These are phyloP conservation scores for Metacarcinus magister DNA, from an alignment of 2,888 invertebrate species.

Conservation along the genomic window DNA sequence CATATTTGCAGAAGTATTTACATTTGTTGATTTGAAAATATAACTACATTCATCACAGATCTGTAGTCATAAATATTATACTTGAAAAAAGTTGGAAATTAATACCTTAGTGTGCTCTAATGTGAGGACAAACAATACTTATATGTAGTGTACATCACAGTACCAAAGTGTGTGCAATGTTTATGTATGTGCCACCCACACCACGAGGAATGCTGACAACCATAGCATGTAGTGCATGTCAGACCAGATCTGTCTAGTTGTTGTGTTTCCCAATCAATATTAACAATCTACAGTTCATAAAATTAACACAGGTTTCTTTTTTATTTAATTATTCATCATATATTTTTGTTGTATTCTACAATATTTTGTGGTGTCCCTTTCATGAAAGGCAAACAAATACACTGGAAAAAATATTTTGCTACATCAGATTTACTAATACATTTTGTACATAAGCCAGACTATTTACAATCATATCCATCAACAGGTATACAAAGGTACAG, in stretches of 20 bases:
- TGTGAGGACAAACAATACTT: not conserved
- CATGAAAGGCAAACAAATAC: not conserved
- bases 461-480: slow-evolving; percentile 58
- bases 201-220: not conserved
- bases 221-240: not conserved
- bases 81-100: not conserved
- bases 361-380: not conserved
- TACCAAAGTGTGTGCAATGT: not conserved
- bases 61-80: not conserved
- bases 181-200: not conserved
- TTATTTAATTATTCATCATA: not conserved
- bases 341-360: not conserved
- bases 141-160: not conserved
- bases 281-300: not conserved
- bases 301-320: not conserved
- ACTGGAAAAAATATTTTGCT: not conserved
- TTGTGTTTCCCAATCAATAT: not conserved
- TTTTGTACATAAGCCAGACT: slow-evolving; percentile 73
- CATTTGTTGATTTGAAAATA: not conserved
- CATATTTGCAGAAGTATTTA: not conserved
- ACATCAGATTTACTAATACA: slow-evolving; percentile 68
- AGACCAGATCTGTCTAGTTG: not conserved
- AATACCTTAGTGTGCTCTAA: not conserved
- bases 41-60: not conserved
- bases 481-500: slow-evolving; percentile 60